Evolutionary conservation across 2,888 invertebrate genomes (phyloP).

Genomic region (Polydesmus complanatus): DNA sequence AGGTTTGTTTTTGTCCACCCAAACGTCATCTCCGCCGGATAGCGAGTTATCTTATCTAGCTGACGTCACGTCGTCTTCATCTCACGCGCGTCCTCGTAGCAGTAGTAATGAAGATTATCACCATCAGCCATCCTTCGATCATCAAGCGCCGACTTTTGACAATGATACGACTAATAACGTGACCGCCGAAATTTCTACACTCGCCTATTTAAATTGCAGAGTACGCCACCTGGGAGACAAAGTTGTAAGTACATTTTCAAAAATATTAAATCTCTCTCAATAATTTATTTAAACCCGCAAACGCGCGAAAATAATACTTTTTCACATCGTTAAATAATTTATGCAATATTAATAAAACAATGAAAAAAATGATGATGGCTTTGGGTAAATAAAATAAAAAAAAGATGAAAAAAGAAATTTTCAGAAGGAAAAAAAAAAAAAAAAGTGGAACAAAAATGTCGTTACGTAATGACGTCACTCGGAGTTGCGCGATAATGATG

Average conservation of each 20-base stretch:
- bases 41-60: neutral
- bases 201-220: slow-evolving; percentile 5
- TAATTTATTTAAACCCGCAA: no score
- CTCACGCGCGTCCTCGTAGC: no score
- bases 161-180: slow-evolving; percentile 8
- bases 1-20: neutral
- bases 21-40: neutral
- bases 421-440: no score
- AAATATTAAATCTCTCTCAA: no score
- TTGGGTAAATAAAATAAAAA: neutral
- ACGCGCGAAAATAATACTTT: no score
- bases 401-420: no score
- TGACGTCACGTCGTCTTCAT: neutral
- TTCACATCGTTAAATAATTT: no score
- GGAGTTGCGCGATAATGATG: neutral
- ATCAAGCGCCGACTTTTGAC: slow-evolving; percentile 1
- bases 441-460: neutral
- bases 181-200: neutral
- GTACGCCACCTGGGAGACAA: slow-evolving; percentile 10
- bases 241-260: slow-evolving; percentile 7
- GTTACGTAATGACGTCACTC: neutral
- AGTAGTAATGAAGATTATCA: neutral
- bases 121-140: neutral
- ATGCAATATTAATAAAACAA: neutral
- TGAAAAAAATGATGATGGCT: neutral